Percentiles rank a stretch among this genome's conserved stretches.
These are phyloP conservation scores for Nothobranchius furzeri DNA, from an alignment of 2,113 vertebrate genomes.

Conservation along the genomic window DNA sequence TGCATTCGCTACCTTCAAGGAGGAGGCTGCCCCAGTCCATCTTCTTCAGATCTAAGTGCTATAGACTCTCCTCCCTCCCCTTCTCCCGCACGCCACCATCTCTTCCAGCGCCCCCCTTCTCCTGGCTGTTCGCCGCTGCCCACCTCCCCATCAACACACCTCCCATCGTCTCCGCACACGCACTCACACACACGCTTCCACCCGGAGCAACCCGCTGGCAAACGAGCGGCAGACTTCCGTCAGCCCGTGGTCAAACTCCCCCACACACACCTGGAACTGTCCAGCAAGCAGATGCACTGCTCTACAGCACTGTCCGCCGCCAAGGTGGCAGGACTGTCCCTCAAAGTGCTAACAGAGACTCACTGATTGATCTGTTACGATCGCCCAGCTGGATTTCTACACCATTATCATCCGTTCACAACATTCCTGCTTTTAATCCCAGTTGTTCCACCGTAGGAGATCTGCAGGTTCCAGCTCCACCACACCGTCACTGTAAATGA, in stretches of 20 bases:
- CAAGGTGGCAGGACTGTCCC: conserved; percentile 72
- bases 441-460: neutral
- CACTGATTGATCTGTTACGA: conserved; percentile 35
- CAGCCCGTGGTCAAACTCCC: conserved; percentile 48
- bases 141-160: conserved; percentile 67
- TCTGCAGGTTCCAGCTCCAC: too few relatives aligned
- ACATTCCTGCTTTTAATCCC: conserved; percentile 5
- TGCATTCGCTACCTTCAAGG: conserved; percentile 99
- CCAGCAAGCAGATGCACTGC: conserved; percentile 50
- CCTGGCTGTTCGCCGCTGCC: conserved; percentile 76
- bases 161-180: conserved; percentile 62
- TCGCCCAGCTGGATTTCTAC: neutral
- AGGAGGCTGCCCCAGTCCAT: conserved; percentile 93
- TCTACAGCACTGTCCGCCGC: conserved; percentile 64
- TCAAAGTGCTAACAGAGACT: conserved; percentile 73
- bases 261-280: conserved; percentile 67
- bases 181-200: conserved; percentile 67
- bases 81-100: conserved; percentile 68
- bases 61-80: conserved; percentile 90
- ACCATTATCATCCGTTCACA: too few relatives aligned
- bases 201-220: conserved; percentile 49
- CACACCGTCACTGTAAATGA: too few relatives aligned
- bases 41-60: conserved; percentile 98
- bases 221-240: conserved; percentile 57
- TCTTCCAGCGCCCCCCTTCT: conserved; percentile 42